A percentile compares a stretch with the other conserved stretches of the same genome.
Evolutionary conservation across 2,113 vertebrate genomes (phyloP).

Genomic region (Sarotherodon lohbergeri): DNA sequence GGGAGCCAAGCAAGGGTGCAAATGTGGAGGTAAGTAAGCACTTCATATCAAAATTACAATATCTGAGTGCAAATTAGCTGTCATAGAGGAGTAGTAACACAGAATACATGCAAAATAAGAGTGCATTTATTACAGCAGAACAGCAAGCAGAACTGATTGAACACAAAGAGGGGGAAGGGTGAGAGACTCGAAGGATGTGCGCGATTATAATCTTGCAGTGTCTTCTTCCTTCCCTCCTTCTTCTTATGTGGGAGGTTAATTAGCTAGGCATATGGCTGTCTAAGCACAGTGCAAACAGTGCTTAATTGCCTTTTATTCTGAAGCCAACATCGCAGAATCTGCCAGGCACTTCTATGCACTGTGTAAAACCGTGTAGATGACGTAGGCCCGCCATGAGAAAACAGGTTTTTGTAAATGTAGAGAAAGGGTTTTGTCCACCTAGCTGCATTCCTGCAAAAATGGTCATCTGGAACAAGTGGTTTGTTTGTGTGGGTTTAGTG

Average conservation of each 20-base stretch:
- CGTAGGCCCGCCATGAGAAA: not conserved
- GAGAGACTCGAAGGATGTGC: constrained; percentile 2
- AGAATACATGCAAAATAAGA: constrained; percentile 24
- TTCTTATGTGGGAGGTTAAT: constrained; percentile 40
- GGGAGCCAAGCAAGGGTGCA: not conserved
- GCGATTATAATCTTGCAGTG: constrained; percentile 23
- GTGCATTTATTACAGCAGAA: not conserved
- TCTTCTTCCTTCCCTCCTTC: not conserved
- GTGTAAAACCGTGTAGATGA: constrained; percentile 32
- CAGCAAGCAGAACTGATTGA: constrained; percentile 33
- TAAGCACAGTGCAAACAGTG: constrained; percentile 28
- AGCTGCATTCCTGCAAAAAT: constrained; percentile 52
- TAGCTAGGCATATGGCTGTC: constrained; percentile 33
- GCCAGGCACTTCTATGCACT: not conserved
- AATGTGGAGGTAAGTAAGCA: constrained; percentile 12
- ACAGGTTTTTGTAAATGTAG: constrained; percentile 23
- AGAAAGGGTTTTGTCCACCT: constrained; percentile 59
- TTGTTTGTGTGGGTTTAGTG: constrained; percentile 44
- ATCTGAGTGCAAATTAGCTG: constrained; percentile 54
- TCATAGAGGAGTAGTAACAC: constrained; percentile 11
- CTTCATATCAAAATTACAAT: constrained; percentile 30
- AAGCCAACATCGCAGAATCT: constrained; percentile 40
- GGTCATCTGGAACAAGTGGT: constrained; percentile 54
- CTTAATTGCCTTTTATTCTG: constrained; percentile 52
- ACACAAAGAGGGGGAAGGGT: constrained; percentile 3